These are phyloP conservation scores for Caiman crocodilus DNA, from an alignment of 2,797 vertebrate species.

Conservation along the genomic window DNA sequence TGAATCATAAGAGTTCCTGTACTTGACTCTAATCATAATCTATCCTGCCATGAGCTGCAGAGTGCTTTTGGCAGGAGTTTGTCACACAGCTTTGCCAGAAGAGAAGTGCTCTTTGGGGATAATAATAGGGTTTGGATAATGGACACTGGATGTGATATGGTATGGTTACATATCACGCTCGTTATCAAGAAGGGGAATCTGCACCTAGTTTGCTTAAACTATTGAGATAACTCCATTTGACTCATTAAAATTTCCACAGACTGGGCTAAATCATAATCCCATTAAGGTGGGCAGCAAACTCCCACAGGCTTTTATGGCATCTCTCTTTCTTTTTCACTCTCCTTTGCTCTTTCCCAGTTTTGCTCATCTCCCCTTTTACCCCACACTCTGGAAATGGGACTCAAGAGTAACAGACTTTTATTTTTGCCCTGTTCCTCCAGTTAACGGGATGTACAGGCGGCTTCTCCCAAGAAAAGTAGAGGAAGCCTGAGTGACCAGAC, in stretches of 20 bases:
- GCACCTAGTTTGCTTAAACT: slow-evolving; percentile 41
- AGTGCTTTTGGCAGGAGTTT: slow-evolving; percentile 30
- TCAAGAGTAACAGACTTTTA: slow-evolving; percentile 54
- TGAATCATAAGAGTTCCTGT: slow-evolving; percentile 18
- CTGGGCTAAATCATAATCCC: slow-evolving; percentile 54
- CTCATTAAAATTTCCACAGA: slow-evolving; percentile 60
- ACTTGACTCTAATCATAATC: slow-evolving; percentile 31
- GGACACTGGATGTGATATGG: slow-evolving; percentile 35
- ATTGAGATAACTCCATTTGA: slow-evolving; percentile 42
- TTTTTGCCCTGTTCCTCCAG: not conserved
- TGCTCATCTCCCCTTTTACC: slow-evolving; percentile 24
- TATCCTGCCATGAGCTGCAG: not conserved
- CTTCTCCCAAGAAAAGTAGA: slow-evolving; percentile 6
- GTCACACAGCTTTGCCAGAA: slow-evolving; percentile 12
- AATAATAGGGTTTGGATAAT: slow-evolving; percentile 40
- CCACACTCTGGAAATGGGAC: slow-evolving; percentile 16
- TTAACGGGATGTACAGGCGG: slow-evolving; percentile 56
- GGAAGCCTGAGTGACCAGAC: not conserved
- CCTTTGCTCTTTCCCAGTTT: slow-evolving; percentile 35
- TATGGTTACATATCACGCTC: slow-evolving; percentile 30
- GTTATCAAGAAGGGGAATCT: slow-evolving; percentile 19
- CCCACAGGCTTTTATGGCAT: not conserved
- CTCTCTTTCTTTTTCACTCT: slow-evolving; percentile 39
- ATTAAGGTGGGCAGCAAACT: slow-evolving; percentile 38
- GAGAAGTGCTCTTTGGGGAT: slow-evolving; percentile 40